Evolutionary conservation across 1,140 invertebrate species (phyloP).

Genomic region (Daktulosphaira vitifoliae): DNA sequence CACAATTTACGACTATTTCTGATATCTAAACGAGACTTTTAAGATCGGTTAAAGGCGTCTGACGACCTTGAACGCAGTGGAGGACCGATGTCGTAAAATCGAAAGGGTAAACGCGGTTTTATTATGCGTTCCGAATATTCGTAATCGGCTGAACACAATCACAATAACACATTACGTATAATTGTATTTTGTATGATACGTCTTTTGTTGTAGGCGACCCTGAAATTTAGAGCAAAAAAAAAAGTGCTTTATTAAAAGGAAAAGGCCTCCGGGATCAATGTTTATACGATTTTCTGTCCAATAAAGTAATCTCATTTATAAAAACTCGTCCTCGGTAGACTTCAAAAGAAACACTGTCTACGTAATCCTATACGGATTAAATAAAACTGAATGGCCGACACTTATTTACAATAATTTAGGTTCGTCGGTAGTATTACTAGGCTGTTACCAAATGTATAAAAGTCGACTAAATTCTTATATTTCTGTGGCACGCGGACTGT

Average conservation of each 20-base stretch:
- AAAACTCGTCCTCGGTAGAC: slow-evolving; percentile 16
- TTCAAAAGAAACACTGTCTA: not conserved
- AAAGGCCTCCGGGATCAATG: not conserved
- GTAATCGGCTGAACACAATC: not conserved
- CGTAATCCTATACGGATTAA: too few species aligned
- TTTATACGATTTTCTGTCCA: not conserved
- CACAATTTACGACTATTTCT: not conserved
- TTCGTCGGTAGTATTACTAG: too few species aligned
- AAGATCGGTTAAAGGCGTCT: not conserved
- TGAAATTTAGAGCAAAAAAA: slow-evolving; percentile 22
- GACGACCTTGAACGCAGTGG: not conserved
- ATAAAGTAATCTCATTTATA: slow-evolving; percentile 14
- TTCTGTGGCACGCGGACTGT: too few species aligned
- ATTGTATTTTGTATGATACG: too few species aligned
- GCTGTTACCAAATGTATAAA: too few species aligned
- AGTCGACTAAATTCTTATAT: too few species aligned
- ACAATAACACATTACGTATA: too few species aligned
- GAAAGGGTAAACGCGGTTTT: slow-evolving; percentile 16
- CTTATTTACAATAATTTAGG: too few species aligned
- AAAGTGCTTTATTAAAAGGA: not conserved
- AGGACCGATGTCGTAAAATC: slow-evolving; percentile 26
- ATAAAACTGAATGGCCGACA: too few species aligned
- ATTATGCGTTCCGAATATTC: slow-evolving; percentile 10
- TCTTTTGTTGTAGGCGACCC: not conserved
- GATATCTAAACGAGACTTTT: not conserved